Conservation (phyloP, 2,113 vertebrate species). For the Turnix velox region DNA sequence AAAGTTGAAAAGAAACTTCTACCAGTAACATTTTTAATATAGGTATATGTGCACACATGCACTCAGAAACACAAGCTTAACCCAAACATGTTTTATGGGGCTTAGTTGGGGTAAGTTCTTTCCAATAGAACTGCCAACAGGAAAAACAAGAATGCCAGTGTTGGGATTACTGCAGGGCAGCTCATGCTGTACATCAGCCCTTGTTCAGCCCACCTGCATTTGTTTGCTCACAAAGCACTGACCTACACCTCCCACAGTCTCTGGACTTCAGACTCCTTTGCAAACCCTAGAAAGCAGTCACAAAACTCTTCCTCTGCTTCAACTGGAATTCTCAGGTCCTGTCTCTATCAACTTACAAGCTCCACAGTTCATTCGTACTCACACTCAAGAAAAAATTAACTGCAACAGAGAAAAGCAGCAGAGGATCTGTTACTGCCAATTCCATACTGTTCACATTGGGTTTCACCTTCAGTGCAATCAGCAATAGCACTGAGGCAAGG, state of each 20-base stretch:
- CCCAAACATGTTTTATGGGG: neutral
- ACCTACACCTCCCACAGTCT: neutral
- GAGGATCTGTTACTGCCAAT: neutral
- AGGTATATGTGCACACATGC: accelerated
- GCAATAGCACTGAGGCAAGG: neutral
- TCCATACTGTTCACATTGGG: neutral
- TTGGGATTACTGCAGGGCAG: neutral
- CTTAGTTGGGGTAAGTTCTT: neutral
- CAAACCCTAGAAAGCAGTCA: neutral
- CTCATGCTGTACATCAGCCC: neutral
- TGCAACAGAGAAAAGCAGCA: neutral
- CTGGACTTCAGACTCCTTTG: neutral
- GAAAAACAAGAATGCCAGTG: neutral
- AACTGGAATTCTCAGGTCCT: neutral
- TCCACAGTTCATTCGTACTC: neutral
- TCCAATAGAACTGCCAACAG: neutral
- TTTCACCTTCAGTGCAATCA: neutral
- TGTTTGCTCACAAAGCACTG: neutral
- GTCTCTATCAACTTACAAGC: neutral
- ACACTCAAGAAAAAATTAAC: neutral
- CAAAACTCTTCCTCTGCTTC: neutral
- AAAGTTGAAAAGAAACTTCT: neutral
- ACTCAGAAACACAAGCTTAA: neutral
- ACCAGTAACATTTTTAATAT: neutral
- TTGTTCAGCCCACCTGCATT: neutral